Percentiles rank a stretch among this genome's conserved stretches.
These are phyloP conservation scores for Acleris cristana DNA, from an alignment of 2,888 invertebrate species.

Conservation along the genomic window DNA sequence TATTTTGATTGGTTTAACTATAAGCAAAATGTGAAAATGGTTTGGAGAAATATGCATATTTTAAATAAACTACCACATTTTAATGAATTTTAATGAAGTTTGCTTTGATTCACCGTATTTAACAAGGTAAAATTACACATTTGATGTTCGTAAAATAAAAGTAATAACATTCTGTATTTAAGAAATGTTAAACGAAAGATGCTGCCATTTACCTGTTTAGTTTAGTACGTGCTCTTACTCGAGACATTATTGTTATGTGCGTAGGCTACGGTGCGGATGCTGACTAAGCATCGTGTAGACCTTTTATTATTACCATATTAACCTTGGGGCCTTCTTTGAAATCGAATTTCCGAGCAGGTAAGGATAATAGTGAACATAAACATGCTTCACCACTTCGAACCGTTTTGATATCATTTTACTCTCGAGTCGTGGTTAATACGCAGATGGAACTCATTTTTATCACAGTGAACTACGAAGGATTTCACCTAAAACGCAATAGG, in stretches of 20 bases:
- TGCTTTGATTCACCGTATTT: slow-evolving; percentile 22
- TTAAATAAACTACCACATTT: slow-evolving; percentile 28
- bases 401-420: slow-evolving; percentile 23
- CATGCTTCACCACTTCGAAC: background rate
- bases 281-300: slow-evolving; percentile 14
- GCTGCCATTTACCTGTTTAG: background rate
- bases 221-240: slow-evolving; percentile 14
- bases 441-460: background rate
- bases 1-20: slow-evolving; percentile 11
- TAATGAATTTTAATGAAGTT: slow-evolving; percentile 4
- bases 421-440: background rate
- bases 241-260: slow-evolving; percentile 15
- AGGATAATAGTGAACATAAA: slow-evolving; percentile 26
- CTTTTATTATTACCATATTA: slow-evolving; percentile 21
- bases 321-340: slow-evolving; percentile 34
- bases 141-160: background rate
- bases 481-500: too few species aligned
- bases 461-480: background rate
- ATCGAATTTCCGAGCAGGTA: slow-evolving; percentile 23
- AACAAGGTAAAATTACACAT: background rate
- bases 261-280: slow-evolving; percentile 15
- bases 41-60: slow-evolving; percentile 26
- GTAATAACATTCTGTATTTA: background rate
- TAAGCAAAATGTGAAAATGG: slow-evolving; percentile 23
- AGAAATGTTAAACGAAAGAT: slow-evolving; percentile 4